Evolutionary conservation across 2,888 invertebrate species (phyloP).

Genomic region (Allolobophora icterica): DNA sequence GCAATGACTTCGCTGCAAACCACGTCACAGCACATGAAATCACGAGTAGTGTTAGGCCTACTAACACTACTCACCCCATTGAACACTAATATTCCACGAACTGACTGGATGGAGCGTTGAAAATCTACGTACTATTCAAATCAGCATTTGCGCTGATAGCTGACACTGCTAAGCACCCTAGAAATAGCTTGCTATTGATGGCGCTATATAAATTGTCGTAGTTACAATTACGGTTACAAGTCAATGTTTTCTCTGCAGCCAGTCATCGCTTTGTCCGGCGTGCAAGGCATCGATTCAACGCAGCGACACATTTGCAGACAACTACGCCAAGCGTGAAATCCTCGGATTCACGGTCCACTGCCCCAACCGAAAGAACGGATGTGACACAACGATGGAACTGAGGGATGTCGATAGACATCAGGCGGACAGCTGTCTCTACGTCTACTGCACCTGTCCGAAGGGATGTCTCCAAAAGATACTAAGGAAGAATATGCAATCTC

Average conservation of each 20-base stretch:
- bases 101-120: background rate
- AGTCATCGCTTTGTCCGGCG: constrained; percentile 72
- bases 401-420: constrained; percentile 76
- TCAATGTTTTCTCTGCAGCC: background rate
- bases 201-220: no score
- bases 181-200: no score
- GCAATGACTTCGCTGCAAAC: no score
- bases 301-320: constrained; percentile 84
- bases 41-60: no score
- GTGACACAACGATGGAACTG: constrained; percentile 74
- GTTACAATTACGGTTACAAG: no score
- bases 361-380: constrained; percentile 78
- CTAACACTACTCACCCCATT: no score
- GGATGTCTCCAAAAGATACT: background rate
- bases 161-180: no score
- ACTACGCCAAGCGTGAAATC: constrained; percentile 87
- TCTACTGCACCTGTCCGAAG: background rate
- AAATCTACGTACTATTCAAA: no score
- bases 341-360: constrained; percentile 72
- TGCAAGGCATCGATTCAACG: constrained; percentile 81
- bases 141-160: no score
- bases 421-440: background rate
- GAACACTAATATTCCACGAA: background rate
- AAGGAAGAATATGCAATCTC: background rate
- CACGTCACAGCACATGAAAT: no score